These are phyloP conservation scores for Microplitis demolitor DNA, from an alignment of 1,140 invertebrate species.

Conservation along the genomic window DNA sequence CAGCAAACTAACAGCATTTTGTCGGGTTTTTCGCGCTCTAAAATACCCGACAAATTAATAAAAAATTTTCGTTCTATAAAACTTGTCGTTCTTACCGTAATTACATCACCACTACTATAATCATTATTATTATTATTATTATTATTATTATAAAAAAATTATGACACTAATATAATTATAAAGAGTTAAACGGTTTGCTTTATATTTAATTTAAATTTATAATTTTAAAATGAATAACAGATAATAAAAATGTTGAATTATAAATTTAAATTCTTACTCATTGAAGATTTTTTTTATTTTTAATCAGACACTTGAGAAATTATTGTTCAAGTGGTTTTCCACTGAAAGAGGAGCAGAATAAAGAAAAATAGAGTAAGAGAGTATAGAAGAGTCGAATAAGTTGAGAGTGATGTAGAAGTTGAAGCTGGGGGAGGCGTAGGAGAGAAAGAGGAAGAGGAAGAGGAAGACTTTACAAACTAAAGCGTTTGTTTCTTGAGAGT, in stretches of 20 bases:
- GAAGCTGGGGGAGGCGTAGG: not conserved
- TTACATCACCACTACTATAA: too few relatives aligned
- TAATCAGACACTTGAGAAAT: constrained; percentile 6
- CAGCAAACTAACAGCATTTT: too few relatives aligned
- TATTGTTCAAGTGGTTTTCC: not conserved
- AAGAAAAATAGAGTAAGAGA: not conserved
- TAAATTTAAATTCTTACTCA: not conserved
- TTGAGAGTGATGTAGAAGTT: not conserved
- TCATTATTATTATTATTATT: too few relatives aligned
- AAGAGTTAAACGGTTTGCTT: too few relatives aligned
- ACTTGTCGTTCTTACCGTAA: too few relatives aligned
- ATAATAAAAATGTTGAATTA: not conserved
- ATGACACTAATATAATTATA: too few relatives aligned
- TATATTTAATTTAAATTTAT: too few relatives aligned
- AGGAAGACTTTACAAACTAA: not conserved
- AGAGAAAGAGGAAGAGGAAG: not conserved
- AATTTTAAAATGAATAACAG: not conserved
- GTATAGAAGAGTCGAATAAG: not conserved
- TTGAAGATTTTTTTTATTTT: constrained; percentile 6
- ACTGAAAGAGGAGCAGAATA: not conserved
- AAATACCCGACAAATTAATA: too few relatives aligned
- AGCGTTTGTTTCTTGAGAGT: constrained; percentile 1
- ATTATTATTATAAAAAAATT: too few relatives aligned
- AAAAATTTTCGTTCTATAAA: too few relatives aligned
- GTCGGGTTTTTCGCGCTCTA: too few relatives aligned